Percentiles rank a stretch among this genome's conserved stretches.
Conservation (phyloP, 2,888 invertebrate species). For the Bursaphelenchus okinawaensis region DNA sequence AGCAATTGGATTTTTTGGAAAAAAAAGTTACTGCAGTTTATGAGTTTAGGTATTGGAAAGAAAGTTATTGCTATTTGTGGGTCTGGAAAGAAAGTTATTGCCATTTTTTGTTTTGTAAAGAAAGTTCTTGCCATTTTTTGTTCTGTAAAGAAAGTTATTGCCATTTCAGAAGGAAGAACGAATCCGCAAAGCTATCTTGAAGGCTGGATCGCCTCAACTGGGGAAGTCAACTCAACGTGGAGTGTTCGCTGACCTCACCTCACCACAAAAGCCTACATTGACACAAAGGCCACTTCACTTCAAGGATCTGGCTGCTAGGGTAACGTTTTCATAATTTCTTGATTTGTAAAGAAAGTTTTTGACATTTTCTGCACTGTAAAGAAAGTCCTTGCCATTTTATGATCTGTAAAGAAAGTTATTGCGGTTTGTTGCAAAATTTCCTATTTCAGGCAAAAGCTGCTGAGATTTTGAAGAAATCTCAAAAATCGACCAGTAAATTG, state of each 20-base stretch:
- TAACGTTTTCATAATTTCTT: background rate
- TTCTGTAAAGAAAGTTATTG: too few species aligned
- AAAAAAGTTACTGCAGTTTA: too few species aligned
- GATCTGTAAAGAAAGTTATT: too few species aligned
- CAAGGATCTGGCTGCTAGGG: background rate
- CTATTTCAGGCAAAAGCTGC: slow-evolving; percentile 21
- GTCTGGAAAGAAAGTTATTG: too few species aligned
- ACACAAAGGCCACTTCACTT: background rate
- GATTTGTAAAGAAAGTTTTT: too few species aligned
- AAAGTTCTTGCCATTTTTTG: too few species aligned
- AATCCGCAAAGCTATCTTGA: background rate
- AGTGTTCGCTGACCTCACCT: background rate
- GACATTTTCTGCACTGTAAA: background rate
- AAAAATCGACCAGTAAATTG: background rate
- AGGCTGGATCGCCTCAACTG: background rate
- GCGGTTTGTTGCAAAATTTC: background rate
- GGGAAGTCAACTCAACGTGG: background rate
- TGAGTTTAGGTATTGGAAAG: too few species aligned
- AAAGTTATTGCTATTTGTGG: too few species aligned
- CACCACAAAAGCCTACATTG: background rate
- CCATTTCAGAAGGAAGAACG: slow-evolving; percentile 4
- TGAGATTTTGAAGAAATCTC: slow-evolving; percentile 23
- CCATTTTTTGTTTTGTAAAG: too few species aligned
- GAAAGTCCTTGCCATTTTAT: background rate
- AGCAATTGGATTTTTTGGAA: slow-evolving; percentile 15